These are phyloP conservation scores for Zaprionus capensis DNA, from an alignment of 1,140 invertebrate species.

Conservation along the genomic window DNA sequence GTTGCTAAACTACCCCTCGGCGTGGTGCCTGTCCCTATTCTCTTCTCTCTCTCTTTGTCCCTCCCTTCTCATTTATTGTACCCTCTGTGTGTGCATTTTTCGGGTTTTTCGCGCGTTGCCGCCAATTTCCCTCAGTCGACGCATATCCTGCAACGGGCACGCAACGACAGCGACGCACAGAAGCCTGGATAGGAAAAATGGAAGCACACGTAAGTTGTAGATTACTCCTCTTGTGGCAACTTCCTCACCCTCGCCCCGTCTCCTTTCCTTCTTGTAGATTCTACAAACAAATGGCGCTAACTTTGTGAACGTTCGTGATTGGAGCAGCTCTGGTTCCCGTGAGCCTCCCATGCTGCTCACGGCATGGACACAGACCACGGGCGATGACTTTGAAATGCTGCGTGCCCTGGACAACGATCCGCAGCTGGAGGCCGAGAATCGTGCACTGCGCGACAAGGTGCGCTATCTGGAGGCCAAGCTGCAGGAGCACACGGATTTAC, in stretches of 20 bases:
- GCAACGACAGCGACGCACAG: slow-evolving; percentile 22
- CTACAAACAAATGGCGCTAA: slow-evolving; percentile 36
- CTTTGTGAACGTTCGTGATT: slow-evolving; percentile 30
- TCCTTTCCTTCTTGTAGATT: slow-evolving; percentile 12
- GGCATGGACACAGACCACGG: slow-evolving; percentile 74
- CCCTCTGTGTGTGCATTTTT: slow-evolving; percentile 32
- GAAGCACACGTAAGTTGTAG: slow-evolving; percentile 52
- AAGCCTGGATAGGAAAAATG: slow-evolving; percentile 41
- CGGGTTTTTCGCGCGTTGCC: slow-evolving; percentile 61
- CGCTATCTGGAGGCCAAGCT: slow-evolving; percentile 67
- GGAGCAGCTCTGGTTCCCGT: slow-evolving; percentile 8
- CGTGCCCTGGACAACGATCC: slow-evolving; percentile 30
- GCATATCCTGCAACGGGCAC: slow-evolving; percentile 37
- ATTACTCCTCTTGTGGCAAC: no score
- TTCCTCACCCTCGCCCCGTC: no score
- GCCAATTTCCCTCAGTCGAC: slow-evolving; percentile 69
- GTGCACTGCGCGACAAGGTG: slow-evolving; percentile 64
- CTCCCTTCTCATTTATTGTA: not conserved
- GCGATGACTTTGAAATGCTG: slow-evolving; percentile 62
- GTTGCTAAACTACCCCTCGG: slow-evolving; percentile 52
- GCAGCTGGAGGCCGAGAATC: slow-evolving; percentile 52
- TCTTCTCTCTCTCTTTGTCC: not conserved
- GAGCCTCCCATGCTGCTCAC: slow-evolving; percentile 54
- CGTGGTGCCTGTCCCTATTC: not conserved
- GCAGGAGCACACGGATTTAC: slow-evolving; percentile 65